Base-by-base conservation (phyloP, 2,888 invertebrate species). In the Lepidocyrtinus sp. region DNA sequence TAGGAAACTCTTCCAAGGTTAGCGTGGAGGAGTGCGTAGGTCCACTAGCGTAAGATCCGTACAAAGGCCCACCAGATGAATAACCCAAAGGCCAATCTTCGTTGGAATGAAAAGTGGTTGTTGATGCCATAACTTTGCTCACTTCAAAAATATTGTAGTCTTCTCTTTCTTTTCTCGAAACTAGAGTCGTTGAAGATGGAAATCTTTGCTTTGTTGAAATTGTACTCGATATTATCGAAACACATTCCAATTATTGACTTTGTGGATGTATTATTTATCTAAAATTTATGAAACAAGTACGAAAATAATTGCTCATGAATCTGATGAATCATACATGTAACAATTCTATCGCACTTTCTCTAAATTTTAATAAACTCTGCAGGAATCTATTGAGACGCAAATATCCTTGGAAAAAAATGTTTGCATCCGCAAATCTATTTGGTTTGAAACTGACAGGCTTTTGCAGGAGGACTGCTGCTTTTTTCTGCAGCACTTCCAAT, bases 231-330 rank as follows among this genome's bases (percentile, higher is more conserved):
- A 50, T 50, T 50, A 50, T 50, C 50, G 50, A 80, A 61, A 75
- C 74, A 45, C 80, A 80, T 80, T 80, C 80, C 80, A 75, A 61
- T 27, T 19, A 22, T 24, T 45, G 1, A 2, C 2, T 25, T 26
- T 1, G n/a, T n/a, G n/a, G n/a, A n/a, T n/a, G n/a, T n/a, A n/a
- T n/a, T n/a, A n/a, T n/a, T n/a, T n/a, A n/a, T n/a, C n/a, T 12
- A 50, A 2, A 50, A 50, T n/a, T 50, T 50, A n/a, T 50, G 50
- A 12, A 50, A 50, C 2, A 12, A 50, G 71, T 64, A 80, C 80
- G 80, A 80, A 80, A 80, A 70, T 80, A 80, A 80, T 75, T 80
- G 71, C 12, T 36, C 26, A 22, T n/a, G n/a, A n/a, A n/a, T n/a
- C n/a, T n/a, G n/a, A n/a, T n/a, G n/a, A n/a, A n/a, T n/a, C n/a